phyloP scores from a whole-genome alignment of 2,113 vertebrate species.

The Morone saxatilis region DNA sequence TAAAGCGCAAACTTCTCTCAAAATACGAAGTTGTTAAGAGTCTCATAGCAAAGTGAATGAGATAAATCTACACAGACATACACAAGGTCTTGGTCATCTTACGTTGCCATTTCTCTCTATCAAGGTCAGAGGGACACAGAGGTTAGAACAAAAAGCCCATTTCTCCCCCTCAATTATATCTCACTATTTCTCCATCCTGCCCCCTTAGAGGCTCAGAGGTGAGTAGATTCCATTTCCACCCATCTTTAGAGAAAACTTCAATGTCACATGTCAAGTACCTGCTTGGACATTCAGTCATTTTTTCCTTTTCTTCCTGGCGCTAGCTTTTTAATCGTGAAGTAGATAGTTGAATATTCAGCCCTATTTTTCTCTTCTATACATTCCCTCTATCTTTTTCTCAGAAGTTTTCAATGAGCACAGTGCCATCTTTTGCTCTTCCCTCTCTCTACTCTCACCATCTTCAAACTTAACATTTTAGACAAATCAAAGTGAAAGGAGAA shows the following conservation, averaged over 20 bases:
- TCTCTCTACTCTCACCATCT: conserved; percentile 37
- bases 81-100: conserved; percentile 19
- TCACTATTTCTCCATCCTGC: conserved; percentile 29
- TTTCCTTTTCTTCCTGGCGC: conserved; percentile 19
- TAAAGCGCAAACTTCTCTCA: neutral
- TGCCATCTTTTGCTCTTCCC: conserved; percentile 32
- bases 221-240: conserved; percentile 56
- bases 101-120: conserved; percentile 29
- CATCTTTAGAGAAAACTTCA: conserved; percentile 59
- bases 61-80: conserved; percentile 13
- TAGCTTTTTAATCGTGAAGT: conserved; percentile 41
- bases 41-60: conserved; percentile 10
- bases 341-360: conserved; percentile 42
- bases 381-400: conserved; percentile 10
- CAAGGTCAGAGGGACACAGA: conserved; percentile 51
- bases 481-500: conserved; percentile 61
- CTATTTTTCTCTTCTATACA: conserved; percentile 28
- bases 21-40: conserved; percentile 8
- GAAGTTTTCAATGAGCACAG: conserved; percentile 49
- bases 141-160: conserved; percentile 36
- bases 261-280: conserved; percentile 64
- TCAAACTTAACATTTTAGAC: conserved; percentile 65
- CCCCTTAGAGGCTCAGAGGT: conserved; percentile 25
- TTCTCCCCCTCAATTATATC: conserved; percentile 44
- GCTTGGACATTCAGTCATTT: conserved; percentile 60